phyloP scores from a whole-genome alignment of 2,888 invertebrate genomes.

The Caenorhabditis parvicauda region DNA sequence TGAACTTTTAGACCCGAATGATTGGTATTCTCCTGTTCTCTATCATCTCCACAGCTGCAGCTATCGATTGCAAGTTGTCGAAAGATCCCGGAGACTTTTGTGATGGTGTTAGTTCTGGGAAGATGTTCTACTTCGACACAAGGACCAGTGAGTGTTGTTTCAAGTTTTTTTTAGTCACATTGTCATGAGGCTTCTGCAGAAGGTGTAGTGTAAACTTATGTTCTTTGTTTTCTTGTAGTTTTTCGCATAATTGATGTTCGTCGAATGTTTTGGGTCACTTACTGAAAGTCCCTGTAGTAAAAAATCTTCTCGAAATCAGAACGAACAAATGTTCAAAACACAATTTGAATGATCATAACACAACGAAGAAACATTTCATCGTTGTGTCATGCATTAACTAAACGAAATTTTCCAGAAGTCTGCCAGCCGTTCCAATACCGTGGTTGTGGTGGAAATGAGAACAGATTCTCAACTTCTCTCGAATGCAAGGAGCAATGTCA shows the following conservation, averaged over 20 bases:
- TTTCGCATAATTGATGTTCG: no score
- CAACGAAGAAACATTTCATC: no score
- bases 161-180: neutral
- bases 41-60: neutral
- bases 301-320: no score
- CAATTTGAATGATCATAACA: neutral
- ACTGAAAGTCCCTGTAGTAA: no score
- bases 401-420: slow-evolving; percentile 40
- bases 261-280: no score
- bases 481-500: slow-evolving; percentile 32
- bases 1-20: slow-evolving; percentile 3
- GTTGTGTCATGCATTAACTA: neutral
- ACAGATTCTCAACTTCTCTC: slow-evolving; percentile 31
- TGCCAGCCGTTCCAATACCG: slow-evolving; percentile 58
- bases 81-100: slow-evolving; percentile 38
- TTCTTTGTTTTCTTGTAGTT: no score
- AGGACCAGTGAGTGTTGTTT: slow-evolving; percentile 31
- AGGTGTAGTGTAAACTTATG: no score
- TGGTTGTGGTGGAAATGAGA: slow-evolving; percentile 58
- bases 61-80: slow-evolving; percentile 31
- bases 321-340: neutral
- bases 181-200: no score
- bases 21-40: slow-evolving; percentile 1
- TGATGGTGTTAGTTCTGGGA: slow-evolving; percentile 8
- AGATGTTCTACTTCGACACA: slow-evolving; percentile 47